Evolutionary conservation across 2,113 vertebrate genomes (phyloP), one percentile per base, ranked within the genome.

Genomic region (Bubo scandiacus): DNA sequence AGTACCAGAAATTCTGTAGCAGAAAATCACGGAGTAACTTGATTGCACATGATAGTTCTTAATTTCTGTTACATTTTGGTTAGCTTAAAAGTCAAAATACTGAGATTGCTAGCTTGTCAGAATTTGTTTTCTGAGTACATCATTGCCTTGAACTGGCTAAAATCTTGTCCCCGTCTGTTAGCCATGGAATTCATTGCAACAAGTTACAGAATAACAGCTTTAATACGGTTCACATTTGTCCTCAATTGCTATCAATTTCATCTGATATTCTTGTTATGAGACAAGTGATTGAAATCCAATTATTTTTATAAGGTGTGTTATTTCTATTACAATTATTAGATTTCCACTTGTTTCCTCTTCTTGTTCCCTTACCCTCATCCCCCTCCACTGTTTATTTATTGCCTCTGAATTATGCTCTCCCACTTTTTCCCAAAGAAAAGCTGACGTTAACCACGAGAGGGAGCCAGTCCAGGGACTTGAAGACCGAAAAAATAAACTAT

Each of bases 371-470:
- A 59, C 47, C 10, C 29, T 65, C 34, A 22, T 5, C 6, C n/a
- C 43, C 17, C 40, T 62, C 9, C 52, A 10, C 42, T 12, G 20
- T n/a, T 73, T 38, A 18, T 13, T 51, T 67, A 34, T 30, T 32
- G 21, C 43, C 27, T 75, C n/a, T 34, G 29, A 71, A 67, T 61
- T 78, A 15, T 32, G 34, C 13, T 43, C 38, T 86, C 29, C 47
- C 62, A 45, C 8, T 54, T 62, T 79, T 38, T 81, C 61, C 42
- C 55, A 15, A 38, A 61, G 32, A 58, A 65, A 70, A 75, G 52
- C 84, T 47, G 67, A 40, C 3, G 7, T 36, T 51, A 83, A 65
- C 95, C 97, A 79, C 88, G 38, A 97, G 96, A 94, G 96, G 97
- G 95, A 96, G 95, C 83, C 52, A 57, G 54, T 25, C 25, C 27